A percentile compares a stretch with the other conserved stretches of the same genome.
Conservation (phyloP, 2,888 invertebrate genomes). For the Antheraea assamensis region DNA sequence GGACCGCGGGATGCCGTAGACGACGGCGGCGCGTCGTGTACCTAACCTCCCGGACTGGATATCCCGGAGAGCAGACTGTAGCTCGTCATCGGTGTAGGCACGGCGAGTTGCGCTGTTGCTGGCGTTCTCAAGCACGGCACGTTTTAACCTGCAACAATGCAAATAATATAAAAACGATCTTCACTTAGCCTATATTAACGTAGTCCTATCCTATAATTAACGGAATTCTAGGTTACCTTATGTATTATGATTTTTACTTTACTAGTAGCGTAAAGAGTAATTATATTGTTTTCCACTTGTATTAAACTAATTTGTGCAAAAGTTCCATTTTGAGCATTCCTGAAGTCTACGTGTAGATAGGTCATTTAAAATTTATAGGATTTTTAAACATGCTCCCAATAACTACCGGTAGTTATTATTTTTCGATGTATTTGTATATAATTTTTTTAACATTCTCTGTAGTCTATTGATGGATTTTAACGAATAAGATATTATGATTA, state of each 20-base stretch:
- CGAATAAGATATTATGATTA: too few relatives aligned
- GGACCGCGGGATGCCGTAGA: slow-evolving; percentile 98
- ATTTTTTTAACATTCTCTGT: too few relatives aligned
- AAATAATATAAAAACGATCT: not conserved
- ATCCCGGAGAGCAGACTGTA: slow-evolving; percentile 96
- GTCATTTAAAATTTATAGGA: too few relatives aligned
- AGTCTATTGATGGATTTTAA: too few relatives aligned
- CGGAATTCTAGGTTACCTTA: too few relatives aligned
- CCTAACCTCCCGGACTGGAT: slow-evolving; percentile 96
- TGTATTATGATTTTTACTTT: not conserved
- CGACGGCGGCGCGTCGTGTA: slow-evolving; percentile 95
- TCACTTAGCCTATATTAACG: not conserved
- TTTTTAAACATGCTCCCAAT: too few relatives aligned
- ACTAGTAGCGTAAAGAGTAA: not conserved
- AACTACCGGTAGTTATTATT: too few relatives aligned
- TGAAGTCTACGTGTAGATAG: too few relatives aligned
- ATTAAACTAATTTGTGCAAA: not conserved
- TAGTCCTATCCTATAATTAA: too few relatives aligned
- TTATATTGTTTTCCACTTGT: not conserved
- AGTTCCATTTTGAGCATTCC: not conserved
- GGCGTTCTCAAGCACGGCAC: slow-evolving; percentile 54
- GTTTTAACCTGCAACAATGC: slow-evolving; percentile 62
- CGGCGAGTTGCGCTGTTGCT: slow-evolving; percentile 85
- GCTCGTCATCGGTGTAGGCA: slow-evolving; percentile 97
- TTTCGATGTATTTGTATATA: too few relatives aligned